Percentiles rank a stretch among this genome's conserved stretches.
phyloP scores from a whole-genome alignment of 2,888 invertebrate species.

The Seira musarum region DNA sequence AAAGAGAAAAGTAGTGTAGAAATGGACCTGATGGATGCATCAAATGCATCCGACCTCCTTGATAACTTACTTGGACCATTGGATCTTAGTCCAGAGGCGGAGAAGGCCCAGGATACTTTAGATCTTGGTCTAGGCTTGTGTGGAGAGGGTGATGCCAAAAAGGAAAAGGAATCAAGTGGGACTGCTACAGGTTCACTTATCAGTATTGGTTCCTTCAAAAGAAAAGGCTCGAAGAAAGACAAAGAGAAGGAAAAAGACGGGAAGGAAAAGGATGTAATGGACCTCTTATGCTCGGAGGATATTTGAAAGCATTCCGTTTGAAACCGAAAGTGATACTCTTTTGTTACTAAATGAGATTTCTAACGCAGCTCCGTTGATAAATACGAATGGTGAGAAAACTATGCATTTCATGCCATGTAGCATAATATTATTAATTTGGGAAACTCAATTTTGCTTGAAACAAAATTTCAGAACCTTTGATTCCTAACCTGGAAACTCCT shows the following conservation, averaged over 20 bases:
- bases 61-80: conserved; percentile 65
- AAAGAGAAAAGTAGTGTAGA: conserved; percentile 22
- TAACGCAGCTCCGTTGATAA: conserved; percentile 41
- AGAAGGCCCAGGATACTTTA: conserved; percentile 66
- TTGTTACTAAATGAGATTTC: conserved; percentile 68
- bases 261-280: conserved; percentile 60
- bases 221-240: conserved; percentile 51
- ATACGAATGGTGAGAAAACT: neutral
- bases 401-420: too few relatives aligned
- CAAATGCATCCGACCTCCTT: conserved; percentile 61
- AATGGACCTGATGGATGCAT: conserved; percentile 46
- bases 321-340: conserved; percentile 67
- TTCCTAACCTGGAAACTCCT: conserved; percentile 34
- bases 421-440: neutral
- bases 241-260: conserved; percentile 59
- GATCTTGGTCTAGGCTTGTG: conserved; percentile 64
- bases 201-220: conserved; percentile 60
- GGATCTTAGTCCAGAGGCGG: conserved; percentile 67
- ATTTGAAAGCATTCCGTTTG: conserved; percentile 65
- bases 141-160: conserved; percentile 11
- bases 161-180: conserved; percentile 1
- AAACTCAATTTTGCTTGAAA: neutral
- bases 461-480: conserved; percentile 23
- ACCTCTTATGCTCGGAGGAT: conserved; percentile 66
- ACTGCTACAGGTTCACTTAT: conserved; percentile 49